Evolutionary conservation across 2,113 vertebrate genomes (phyloP).

Genomic region (Gadus macrocephalus): DNA sequence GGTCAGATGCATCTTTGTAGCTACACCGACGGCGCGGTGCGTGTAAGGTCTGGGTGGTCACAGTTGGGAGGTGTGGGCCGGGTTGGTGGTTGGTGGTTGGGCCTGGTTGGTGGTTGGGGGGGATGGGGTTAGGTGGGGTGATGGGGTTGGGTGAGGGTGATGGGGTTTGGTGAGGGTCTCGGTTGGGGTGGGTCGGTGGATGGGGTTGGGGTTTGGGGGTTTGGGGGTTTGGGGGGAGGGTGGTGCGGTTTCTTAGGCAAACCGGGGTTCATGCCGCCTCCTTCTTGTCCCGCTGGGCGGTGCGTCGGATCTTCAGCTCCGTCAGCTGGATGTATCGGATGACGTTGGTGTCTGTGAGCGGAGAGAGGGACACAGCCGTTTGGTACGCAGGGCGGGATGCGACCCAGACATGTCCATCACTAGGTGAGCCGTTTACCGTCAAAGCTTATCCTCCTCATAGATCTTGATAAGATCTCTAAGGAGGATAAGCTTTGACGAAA

Average conservation of each 20-base stretch:
- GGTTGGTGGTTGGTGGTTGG: conserved; percentile 16
- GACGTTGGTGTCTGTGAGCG: conserved; percentile 90
- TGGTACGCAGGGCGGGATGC: conserved; percentile 35
- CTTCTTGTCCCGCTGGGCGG: conserved; percentile 91
- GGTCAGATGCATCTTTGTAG: conserved; percentile 18
- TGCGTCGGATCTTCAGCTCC: conserved; percentile 97
- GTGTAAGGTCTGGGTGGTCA: conserved; percentile 47
- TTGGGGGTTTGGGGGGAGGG: conserved; percentile 36
- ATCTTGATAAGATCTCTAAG: too few species aligned
- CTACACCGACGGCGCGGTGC: conserved; percentile 29
- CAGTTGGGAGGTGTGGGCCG: conserved; percentile 10
- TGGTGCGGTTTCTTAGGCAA: conserved; percentile 5
- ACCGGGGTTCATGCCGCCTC: conserved; percentile 79
- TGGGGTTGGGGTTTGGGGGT: too few species aligned
- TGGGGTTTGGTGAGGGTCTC: conserved; percentile 9
- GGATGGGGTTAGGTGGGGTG: too few species aligned
- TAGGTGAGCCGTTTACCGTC: too few species aligned
- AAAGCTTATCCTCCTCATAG: too few species aligned
- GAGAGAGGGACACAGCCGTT: conserved; percentile 44
- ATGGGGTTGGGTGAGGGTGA: neutral
- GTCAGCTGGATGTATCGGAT: conserved; percentile 98
- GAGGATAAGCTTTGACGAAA: too few species aligned
- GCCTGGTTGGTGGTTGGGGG: conserved; percentile 1
- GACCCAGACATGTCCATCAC: too few species aligned
- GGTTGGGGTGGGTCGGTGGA: conserved; percentile 16